phyloP scores from a whole-genome alignment of 2,113 vertebrate genomes.

The Collichthys lucidus region DNA sequence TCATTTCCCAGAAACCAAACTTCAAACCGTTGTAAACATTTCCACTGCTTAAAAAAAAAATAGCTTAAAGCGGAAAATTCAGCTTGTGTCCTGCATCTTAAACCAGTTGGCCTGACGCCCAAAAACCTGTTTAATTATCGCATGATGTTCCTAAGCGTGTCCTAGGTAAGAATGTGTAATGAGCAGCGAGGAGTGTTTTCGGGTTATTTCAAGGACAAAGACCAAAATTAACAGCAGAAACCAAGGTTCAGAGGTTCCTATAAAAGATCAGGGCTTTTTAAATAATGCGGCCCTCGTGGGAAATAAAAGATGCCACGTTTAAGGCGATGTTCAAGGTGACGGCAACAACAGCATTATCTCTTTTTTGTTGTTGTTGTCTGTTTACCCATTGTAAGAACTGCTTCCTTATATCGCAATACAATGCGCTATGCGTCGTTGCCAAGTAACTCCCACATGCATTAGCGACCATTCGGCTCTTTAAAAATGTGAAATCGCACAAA shows the following conservation, averaged over 20 bases:
- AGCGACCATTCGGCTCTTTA: neutral
- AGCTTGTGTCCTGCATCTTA: neutral
- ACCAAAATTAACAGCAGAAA: neutral
- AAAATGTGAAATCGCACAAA: neutral
- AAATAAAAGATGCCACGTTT: constrained; percentile 24
- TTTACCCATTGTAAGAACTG: neutral
- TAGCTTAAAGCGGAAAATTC: neutral
- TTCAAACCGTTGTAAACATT: neutral
- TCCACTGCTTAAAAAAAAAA: neutral
- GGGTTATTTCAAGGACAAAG: constrained; percentile 39
- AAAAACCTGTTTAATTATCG: neutral
- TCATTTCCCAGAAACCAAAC: neutral
- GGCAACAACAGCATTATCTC: neutral
- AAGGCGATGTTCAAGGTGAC: neutral
- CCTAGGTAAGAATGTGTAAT: neutral
- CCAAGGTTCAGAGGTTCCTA: neutral
- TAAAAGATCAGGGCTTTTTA: neutral
- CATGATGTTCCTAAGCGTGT: constrained; percentile 17
- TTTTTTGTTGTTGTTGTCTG: neutral
- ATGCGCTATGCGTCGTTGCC: neutral
- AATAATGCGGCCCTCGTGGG: constrained; percentile 6
- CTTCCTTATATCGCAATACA: neutral
- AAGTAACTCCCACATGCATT: neutral
- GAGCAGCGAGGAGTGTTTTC: neutral
- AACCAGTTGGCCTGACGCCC: neutral